Evolutionary conservation across 92 coral and sea anemone genomes (phyloP).

Genomic region (Micromussa lordhowensis): DNA sequence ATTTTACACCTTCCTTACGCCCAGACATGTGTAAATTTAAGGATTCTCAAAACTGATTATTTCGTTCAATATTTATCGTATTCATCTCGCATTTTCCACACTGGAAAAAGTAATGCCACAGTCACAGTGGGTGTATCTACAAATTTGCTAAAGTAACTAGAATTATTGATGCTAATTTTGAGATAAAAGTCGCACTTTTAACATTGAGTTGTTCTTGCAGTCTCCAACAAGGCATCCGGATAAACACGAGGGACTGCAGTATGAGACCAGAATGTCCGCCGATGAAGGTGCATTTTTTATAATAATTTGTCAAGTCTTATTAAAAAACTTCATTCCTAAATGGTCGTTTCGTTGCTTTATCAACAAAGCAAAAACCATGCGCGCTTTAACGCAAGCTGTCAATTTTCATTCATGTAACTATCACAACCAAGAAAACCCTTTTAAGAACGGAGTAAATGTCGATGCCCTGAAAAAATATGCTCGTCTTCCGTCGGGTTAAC

Average conservation of each 20-base stretch:
- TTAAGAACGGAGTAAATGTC: background rate
- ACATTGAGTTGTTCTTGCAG: background rate
- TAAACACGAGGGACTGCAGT: background rate
- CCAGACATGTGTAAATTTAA: background rate
- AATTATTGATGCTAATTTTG: background rate
- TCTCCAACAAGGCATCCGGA: background rate
- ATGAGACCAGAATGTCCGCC: background rate
- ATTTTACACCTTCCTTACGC: background rate
- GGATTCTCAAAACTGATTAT: background rate
- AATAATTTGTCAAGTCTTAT: too few species aligned
- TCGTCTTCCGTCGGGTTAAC: background rate
- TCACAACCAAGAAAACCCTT: background rate
- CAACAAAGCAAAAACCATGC: background rate
- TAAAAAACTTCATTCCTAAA: background rate
- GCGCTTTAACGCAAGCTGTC: background rate
- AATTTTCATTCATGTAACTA: background rate
- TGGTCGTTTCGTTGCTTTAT: background rate
- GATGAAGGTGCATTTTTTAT: conserved; percentile 5
- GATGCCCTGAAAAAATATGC: background rate
- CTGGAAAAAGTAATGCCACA: background rate
- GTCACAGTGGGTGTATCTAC: background rate
- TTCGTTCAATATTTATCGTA: background rate
- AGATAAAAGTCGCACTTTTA: background rate
- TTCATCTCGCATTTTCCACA: background rate
- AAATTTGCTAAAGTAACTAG: background rate